Evolutionary conservation across 2,797 vertebrate genomes (phyloP).

Genomic region (Bradypodion ventrale): DNA sequence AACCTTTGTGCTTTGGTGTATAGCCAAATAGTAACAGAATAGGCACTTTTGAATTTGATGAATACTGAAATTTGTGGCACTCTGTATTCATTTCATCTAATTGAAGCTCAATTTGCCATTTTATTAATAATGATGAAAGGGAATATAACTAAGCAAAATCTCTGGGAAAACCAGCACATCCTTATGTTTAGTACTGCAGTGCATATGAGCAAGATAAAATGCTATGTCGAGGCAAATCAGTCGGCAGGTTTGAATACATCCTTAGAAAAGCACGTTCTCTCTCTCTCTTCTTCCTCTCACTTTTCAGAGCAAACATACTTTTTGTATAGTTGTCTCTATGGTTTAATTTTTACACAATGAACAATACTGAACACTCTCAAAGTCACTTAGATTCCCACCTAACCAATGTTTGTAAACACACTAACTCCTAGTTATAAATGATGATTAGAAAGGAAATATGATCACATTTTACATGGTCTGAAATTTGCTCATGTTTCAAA

Average conservation of each 20-base stretch:
- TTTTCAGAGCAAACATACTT: background rate
- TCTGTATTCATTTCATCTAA: constrained; percentile 29
- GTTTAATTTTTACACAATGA: background rate
- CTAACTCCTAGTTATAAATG: background rate
- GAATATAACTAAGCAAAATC: background rate
- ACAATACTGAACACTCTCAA: background rate
- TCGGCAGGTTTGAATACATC: background rate
- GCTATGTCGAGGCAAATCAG: background rate
- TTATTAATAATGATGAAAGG: constrained; percentile 39
- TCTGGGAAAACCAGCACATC: constrained; percentile 6
- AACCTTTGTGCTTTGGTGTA: constrained; percentile 55
- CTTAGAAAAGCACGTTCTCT: background rate
- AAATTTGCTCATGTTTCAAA: background rate
- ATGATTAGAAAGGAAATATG: too few relatives aligned
- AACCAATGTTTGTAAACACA: background rate
- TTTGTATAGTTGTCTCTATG: background rate
- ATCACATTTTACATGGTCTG: background rate
- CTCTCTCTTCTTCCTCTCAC: too few relatives aligned
- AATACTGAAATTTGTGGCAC: constrained; percentile 42
- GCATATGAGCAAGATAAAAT: background rate
- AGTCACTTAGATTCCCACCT: background rate
- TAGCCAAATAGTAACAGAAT: constrained; percentile 59
- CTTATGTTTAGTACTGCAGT: background rate
- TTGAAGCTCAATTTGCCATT: background rate
- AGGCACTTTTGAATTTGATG: constrained; percentile 46